phyloP scores from a whole-genome alignment of 2,888 invertebrate species.

The Drosophila macrospina region DNA sequence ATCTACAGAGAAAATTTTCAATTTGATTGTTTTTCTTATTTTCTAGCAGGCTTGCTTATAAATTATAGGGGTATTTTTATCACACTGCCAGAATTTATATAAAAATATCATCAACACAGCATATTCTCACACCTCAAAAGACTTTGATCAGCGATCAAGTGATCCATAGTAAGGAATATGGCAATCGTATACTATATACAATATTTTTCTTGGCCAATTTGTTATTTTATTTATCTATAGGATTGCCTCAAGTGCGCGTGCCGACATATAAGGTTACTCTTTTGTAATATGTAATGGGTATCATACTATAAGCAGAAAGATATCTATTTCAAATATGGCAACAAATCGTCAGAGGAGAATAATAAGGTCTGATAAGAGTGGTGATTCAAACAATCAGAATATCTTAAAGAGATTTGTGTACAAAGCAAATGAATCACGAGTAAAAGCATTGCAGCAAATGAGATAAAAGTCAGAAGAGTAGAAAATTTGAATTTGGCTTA shows the following conservation, averaged over 20 bases:
- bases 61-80: conserved; percentile 32
- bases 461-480: neutral
- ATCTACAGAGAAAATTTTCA: conserved; percentile 40
- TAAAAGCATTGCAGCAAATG: neutral
- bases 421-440: conserved; percentile 12
- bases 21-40: conserved; percentile 32
- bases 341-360: conserved; percentile 4
- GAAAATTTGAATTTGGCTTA: too few species aligned
- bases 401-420: neutral
- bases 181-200: conserved; percentile 1
- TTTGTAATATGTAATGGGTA: conserved; percentile 21
- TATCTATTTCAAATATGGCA: conserved; percentile 15
- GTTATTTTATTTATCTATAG: conserved; percentile 1
- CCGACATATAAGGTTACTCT: neutral
- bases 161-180: conserved; percentile 5
- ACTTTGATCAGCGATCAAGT: conserved; percentile 44
- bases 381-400: conserved; percentile 5
- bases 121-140: conserved; percentile 50
- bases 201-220: conserved; percentile 14
- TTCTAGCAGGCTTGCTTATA: conserved; percentile 12
- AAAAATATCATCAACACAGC: conserved; percentile 36
- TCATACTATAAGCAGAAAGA: conserved; percentile 8
- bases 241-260: conserved; percentile 1
- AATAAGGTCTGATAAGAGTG: neutral
- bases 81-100: conserved; percentile 17